These are phyloP conservation scores for Bilobella aurantiaca DNA, from an alignment of 1,140 invertebrate genomes.

Conservation along the genomic window DNA sequence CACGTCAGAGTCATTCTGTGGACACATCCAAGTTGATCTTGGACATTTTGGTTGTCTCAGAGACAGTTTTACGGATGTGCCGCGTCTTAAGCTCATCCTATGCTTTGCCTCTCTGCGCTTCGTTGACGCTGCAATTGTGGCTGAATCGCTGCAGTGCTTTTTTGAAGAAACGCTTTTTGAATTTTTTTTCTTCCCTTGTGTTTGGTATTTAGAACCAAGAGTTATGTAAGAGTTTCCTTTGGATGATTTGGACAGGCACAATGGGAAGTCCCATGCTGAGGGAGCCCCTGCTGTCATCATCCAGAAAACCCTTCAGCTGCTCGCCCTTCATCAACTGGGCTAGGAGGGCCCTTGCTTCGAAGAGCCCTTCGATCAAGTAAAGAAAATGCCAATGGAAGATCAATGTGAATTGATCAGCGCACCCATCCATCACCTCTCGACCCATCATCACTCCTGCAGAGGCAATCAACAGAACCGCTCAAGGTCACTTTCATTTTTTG, in stretches of 20 bases:
- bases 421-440: too few relatives aligned
- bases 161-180: not conserved
- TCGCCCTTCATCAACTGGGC: not conserved
- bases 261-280: not conserved
- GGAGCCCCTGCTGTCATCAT: constrained; percentile 5
- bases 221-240: not conserved
- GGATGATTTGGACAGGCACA: not conserved
- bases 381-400: too few relatives aligned
- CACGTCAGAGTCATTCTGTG: too few relatives aligned
- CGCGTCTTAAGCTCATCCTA: not conserved
- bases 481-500: too few relatives aligned
- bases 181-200: not conserved
- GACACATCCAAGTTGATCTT: not conserved
- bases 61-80: not conserved
- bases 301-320: not conserved
- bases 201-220: not conserved
- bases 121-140: too few relatives aligned
- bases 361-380: not conserved
- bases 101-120: too few relatives aligned
- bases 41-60: not conserved
- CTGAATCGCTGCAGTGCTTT: not conserved
- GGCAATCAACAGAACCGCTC: too few relatives aligned
- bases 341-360: too few relatives aligned
- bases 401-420: too few relatives aligned
- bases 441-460: too few relatives aligned